Evolutionary conservation across 2,888 invertebrate genomes (phyloP), one percentile per base, ranked within the genome.

Genomic region (Mythimna lalbum): DNA sequence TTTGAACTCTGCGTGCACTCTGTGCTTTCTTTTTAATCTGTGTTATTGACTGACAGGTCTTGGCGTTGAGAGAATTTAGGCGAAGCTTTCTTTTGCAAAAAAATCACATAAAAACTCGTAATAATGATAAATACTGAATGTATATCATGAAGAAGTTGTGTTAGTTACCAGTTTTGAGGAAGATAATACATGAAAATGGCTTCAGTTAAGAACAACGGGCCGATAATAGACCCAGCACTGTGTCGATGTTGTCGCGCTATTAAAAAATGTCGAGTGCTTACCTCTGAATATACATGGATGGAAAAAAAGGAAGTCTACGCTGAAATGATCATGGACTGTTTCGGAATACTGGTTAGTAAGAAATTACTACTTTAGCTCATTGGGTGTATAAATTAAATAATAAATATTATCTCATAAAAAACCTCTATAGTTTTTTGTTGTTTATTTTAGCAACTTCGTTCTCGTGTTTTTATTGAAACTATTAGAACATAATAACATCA

Each of bases 281-380:
- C 94, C 50, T 90, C 91, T 0, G 95, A 95, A 69, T 96, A 96
- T 76, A 93, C 91, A 73, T 96, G 95, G 94, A 94, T 92, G 91
- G 95, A 94, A 2, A 89, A 93, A 63, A 95, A 94, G 74, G 95
- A 96, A 80, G 85, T 94, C 1, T 95, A 95, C 56, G 90, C 95
- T 0, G 96, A 95, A 61, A 95, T 95, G 96, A 86, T 96, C 7
- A 95, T 96, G 95, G 95, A 96, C 73, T 95, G 95, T 84, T 96
- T 94, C 65, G 95, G 96, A 36, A 90, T 96, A 76, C 81, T 95
- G 78, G 95, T 95, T 76, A 90, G 94, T 78, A 36, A 74, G 59
- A 27, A 21, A 31, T 57, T 17, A 12, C 1, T 14, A 27, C 36
- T 0, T 36, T 57, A 10, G 2, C 1, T 31, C 4, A 0, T 1